These are phyloP conservation scores for Nothobranchius kuhntae DNA, from an alignment of 2,113 vertebrate species.

Conservation along the genomic window DNA sequence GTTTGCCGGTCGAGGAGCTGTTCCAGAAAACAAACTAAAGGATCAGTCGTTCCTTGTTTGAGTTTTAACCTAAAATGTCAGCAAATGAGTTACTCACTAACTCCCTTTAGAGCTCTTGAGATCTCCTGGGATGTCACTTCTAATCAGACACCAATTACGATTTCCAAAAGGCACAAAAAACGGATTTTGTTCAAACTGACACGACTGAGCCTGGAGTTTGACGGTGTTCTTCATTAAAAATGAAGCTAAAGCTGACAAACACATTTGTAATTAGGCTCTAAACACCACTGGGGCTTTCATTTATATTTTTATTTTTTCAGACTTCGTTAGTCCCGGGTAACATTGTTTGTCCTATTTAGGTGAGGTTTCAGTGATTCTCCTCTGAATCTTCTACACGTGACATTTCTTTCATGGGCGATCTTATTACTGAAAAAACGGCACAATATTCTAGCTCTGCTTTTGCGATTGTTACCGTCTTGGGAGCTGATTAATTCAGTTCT, in stretches of 20 bases:
- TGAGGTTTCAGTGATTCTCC: constrained; percentile 26
- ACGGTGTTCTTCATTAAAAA: constrained; percentile 52
- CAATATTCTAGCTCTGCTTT: constrained; percentile 43
- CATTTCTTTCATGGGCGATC: constrained; percentile 44
- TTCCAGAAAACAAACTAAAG: constrained; percentile 6
- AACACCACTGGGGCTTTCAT: constrained; percentile 37
- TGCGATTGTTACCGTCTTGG: constrained; percentile 44
- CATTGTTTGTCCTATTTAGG: constrained; percentile 52
- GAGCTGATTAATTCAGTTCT: constrained; percentile 67
- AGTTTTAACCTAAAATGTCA: constrained; percentile 55
- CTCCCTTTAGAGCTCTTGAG: constrained; percentile 31
- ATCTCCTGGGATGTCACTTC: constrained; percentile 51
- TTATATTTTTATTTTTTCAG: not conserved
- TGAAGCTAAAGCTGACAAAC: constrained; percentile 36
- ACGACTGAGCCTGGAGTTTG: constrained; percentile 2
- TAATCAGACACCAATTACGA: constrained; percentile 57
- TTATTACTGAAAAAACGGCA: constrained; percentile 42
- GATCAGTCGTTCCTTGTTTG: constrained; percentile 8
- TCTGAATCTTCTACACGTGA: constrained; percentile 19
- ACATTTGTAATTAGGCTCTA: constrained; percentile 24
- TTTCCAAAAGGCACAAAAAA: constrained; percentile 49
- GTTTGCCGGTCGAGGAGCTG: constrained; percentile 16
- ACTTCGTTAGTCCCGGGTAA: constrained; percentile 3
- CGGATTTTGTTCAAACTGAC: constrained; percentile 6
- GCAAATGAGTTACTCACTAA: constrained; percentile 29